Conservation (phyloP, 2,797 vertebrate genomes). For the Pitangus sulphuratus region DNA sequence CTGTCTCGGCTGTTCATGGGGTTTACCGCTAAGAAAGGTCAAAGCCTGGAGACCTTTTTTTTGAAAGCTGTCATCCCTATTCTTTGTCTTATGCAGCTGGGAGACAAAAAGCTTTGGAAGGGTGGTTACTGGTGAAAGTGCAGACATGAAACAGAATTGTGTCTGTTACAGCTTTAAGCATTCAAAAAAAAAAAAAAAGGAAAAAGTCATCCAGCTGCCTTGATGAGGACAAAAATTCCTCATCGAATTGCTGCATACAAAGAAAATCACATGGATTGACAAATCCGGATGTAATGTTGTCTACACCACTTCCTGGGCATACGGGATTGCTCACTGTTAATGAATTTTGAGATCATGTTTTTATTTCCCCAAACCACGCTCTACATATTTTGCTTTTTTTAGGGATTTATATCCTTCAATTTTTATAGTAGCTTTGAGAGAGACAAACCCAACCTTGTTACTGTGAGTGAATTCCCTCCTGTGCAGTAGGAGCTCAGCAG, state of each 20-base stretch:
- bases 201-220: neutral
- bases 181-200: neutral
- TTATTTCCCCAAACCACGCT: neutral
- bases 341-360: neutral
- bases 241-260: neutral
- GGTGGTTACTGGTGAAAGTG: neutral
- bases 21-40: neutral
- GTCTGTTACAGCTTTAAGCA: neutral
- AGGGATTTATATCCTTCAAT: neutral
- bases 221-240: neutral
- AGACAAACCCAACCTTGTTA: neutral
- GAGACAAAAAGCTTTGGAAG: neutral
- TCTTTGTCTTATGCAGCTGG: neutral
- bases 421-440: neutral
- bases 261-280: neutral
- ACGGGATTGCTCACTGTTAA: accelerated
- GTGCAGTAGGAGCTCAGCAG: neutral
- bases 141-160: neutral
- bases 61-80: neutral
- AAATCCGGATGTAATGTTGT: neutral
- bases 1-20: neutral
- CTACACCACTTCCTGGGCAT: neutral
- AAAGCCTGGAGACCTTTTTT: neutral
- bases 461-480: neutral
- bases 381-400: neutral